These are phyloP conservation scores for Eupristina koningsbergeri DNA, from an alignment of 1,140 invertebrate genomes.

Conservation along the genomic window DNA sequence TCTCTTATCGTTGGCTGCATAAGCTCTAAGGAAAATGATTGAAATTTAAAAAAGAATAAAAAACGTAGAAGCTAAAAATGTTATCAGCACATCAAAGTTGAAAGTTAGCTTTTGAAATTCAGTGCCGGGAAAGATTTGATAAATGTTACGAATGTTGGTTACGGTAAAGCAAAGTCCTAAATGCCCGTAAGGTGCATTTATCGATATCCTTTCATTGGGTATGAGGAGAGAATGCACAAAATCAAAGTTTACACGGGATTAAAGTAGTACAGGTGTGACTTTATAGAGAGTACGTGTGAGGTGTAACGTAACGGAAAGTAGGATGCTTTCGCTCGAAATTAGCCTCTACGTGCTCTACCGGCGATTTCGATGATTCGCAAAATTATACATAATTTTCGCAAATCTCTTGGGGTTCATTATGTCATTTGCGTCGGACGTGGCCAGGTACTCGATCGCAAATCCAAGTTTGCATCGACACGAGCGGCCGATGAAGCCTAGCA, in stretches of 20 bases:
- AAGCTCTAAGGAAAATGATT: too few species aligned
- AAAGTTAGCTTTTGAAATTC: too few species aligned
- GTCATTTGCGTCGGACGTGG: neutral
- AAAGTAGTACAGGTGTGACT: slow-evolving; percentile 6
- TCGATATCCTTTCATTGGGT: slow-evolving; percentile 4
- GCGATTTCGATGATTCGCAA: neutral
- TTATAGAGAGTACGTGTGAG: neutral
- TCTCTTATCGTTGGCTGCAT: too few species aligned
- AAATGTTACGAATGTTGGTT: too few species aligned
- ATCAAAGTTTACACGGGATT: neutral
- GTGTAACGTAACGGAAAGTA: neutral
- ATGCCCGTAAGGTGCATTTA: neutral
- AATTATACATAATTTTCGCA: neutral
- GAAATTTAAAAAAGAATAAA: too few species aligned
- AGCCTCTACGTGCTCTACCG: neutral
- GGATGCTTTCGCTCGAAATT: slow-evolving; percentile 14
- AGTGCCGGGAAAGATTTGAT: too few species aligned
- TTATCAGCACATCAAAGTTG: too few species aligned
- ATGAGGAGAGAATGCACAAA: neutral
- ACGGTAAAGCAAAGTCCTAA: too few species aligned
- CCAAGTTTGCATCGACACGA: too few species aligned
- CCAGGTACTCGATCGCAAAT: too few species aligned
- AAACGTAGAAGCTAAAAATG: too few species aligned
- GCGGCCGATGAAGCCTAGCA: too few species aligned
- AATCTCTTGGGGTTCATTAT: neutral